These are phyloP conservation scores for Microplitis mediator DNA, from an alignment of 1,140 invertebrate genomes.

Conservation along the genomic window DNA sequence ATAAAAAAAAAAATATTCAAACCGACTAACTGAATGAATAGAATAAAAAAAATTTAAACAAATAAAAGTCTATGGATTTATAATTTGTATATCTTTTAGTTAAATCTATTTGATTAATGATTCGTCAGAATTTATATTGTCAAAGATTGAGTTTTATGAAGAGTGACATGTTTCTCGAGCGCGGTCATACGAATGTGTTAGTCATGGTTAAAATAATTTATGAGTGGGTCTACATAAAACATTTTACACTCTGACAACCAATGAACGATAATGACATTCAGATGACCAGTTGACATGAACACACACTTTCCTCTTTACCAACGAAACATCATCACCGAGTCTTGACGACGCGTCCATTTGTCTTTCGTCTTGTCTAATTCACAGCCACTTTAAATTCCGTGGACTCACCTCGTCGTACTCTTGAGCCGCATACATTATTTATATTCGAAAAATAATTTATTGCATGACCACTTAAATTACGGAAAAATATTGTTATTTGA, in stretches of 20 bases:
- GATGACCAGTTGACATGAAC: constrained; percentile 17
- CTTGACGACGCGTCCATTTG: not conserved
- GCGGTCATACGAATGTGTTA: constrained; percentile 14
- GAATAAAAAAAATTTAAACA: no score
- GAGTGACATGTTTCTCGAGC: constrained; percentile 8
- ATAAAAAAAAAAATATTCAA: no score
- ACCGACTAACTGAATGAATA: no score
- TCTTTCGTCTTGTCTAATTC: not conserved
- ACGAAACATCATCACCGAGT: not conserved
- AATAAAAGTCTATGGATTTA: no score
- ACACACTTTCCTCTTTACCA: not conserved
- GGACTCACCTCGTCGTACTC: not conserved
- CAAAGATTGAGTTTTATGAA: constrained; percentile 13
- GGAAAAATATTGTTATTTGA: no score
- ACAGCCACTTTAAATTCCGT: constrained; percentile 19
- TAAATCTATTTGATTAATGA: constrained; percentile 16
- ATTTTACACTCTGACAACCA: not conserved
- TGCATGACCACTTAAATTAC: no score
- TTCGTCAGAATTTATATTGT: constrained; percentile 26
- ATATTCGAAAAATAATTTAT: not conserved
- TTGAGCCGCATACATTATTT: not conserved
- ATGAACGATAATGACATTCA: constrained; percentile 17
- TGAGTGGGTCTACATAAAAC: not conserved
- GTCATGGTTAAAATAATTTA: constrained; percentile 18
- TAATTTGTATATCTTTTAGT: no score